Percentiles rank a stretch among this genome's conserved stretches.
phyloP scores from a whole-genome alignment of 2,113 vertebrate species.

The Semnornis frantzii region DNA sequence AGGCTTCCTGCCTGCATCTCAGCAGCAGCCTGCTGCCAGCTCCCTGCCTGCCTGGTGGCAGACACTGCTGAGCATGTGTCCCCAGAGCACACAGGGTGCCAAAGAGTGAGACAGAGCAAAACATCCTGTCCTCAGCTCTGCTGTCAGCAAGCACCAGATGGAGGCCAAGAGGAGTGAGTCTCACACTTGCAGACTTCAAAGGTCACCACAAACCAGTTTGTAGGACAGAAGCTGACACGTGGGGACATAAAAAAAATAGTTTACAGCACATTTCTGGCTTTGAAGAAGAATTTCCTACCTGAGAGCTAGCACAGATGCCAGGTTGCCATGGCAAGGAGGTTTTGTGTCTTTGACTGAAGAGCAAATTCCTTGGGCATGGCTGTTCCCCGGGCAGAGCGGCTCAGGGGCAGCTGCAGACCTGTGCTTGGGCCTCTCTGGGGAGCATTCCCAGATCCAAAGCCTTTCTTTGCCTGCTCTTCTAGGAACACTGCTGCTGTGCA shows the following conservation, averaged over 20 bases:
- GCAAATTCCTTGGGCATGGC: slow-evolving; percentile 5
- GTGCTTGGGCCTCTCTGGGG: neutral
- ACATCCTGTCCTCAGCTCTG: neutral
- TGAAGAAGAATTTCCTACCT: neutral
- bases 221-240: neutral
- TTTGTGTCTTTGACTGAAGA: slow-evolving; percentile 29
- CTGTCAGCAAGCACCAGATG: neutral
- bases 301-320: neutral
- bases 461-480: neutral
- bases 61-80: neutral
- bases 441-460: neutral
- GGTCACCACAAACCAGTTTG: neutral
- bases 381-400: neutral
- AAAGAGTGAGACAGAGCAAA: neutral
- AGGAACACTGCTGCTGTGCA: neutral
- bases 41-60: neutral
- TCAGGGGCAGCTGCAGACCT: slow-evolving; percentile 6
- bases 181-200: neutral
- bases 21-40: neutral
- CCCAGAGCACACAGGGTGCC: neutral
- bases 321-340: slow-evolving; percentile 15
- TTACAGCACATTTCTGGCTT: neutral
- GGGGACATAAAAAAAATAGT: neutral
- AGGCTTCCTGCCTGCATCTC: neutral
- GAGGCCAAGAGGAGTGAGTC: neutral